phyloP scores from a whole-genome alignment of 2,888 invertebrate genomes.

The Latrodectus elegans region DNA sequence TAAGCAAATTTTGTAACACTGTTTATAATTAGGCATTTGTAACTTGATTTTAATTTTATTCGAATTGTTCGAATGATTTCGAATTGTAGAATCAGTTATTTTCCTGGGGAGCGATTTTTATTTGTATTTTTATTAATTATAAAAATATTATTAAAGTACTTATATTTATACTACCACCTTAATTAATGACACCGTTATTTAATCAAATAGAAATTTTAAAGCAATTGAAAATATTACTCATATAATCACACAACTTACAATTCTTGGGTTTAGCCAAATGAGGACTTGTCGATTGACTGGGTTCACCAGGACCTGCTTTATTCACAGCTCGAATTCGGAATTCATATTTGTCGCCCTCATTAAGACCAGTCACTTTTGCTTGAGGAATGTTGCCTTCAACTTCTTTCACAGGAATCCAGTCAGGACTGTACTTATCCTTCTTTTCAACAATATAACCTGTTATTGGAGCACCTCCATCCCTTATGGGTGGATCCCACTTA shows the following conservation, averaged over 20 bases:
- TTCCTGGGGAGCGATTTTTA: too few species aligned
- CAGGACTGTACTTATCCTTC: slow-evolving; percentile 94
- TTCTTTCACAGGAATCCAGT: slow-evolving; percentile 82
- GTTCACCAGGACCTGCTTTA: slow-evolving; percentile 95
- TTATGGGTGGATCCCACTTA: slow-evolving; percentile 94
- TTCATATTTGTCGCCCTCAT: slow-evolving; percentile 94
- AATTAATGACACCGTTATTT: too few species aligned
- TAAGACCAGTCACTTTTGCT: slow-evolving; percentile 89
- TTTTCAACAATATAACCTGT: slow-evolving; percentile 93
- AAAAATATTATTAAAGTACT: too few species aligned
- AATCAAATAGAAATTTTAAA: too few species aligned
- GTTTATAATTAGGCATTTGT: too few species aligned
- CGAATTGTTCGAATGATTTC: too few species aligned
- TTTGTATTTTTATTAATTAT: too few species aligned
- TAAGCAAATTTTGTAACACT: too few species aligned
- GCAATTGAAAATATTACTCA: too few species aligned
- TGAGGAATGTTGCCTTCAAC: slow-evolving; percentile 84
- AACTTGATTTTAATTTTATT: too few species aligned
- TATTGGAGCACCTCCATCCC: slow-evolving; percentile 95
- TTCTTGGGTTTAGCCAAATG: slow-evolving; percentile 96
- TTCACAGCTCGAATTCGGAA: slow-evolving; percentile 94
- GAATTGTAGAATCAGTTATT: too few species aligned
- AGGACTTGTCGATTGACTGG: slow-evolving; percentile 88
- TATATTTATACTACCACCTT: too few species aligned
- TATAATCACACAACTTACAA: slow-evolving; percentile 44